Conservation (phyloP, 2,113 vertebrate genomes). For the Triplophysa rosa region DNA sequence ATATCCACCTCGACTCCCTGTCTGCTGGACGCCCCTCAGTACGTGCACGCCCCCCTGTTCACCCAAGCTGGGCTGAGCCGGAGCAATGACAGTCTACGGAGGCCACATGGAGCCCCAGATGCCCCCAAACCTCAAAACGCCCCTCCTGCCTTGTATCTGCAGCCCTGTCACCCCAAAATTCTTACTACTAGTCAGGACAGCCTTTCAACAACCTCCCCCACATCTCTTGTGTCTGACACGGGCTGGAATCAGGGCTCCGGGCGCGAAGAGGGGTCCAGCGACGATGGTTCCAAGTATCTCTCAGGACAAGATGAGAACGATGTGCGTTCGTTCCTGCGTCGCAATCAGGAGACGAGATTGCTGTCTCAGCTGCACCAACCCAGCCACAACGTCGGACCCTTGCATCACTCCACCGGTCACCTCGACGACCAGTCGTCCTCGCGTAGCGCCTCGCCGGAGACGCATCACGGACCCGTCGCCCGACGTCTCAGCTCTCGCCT, state of each 20-base stretch:
- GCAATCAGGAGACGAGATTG: neutral
- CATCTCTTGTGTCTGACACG: conserved; percentile 8
- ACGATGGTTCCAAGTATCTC: conserved; percentile 38
- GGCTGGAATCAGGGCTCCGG: conserved; percentile 26
- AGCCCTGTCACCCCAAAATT: rapidly evolving
- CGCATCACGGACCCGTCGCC: neutral
- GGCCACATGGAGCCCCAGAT: conserved; percentile 35
- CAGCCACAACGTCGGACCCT: neutral
- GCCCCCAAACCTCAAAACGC: neutral
- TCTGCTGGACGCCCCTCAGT: conserved; percentile 33
- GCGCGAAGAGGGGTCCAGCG: conserved; percentile 47
- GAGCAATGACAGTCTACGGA: conserved; percentile 43
- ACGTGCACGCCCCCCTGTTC: neutral
- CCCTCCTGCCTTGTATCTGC: neutral
- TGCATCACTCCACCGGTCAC: conserved; percentile 63
- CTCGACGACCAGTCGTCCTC: conserved; percentile 36
- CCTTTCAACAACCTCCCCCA: conserved; percentile 27
- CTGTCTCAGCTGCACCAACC: neutral
- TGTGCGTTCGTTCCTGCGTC: conserved; percentile 3
- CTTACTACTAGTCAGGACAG: conserved; percentile 49
- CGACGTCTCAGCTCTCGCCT: conserved; percentile 49
- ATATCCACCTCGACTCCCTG: conserved; percentile 53
- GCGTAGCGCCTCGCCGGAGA: neutral
- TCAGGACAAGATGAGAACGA: rapidly evolving
- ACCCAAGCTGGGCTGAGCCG: conserved; percentile 21